Percentiles rank a stretch among this genome's conserved stretches.
Conservation (phyloP, 1,140 invertebrate species). For the Drosophila seguyi region DNA sequence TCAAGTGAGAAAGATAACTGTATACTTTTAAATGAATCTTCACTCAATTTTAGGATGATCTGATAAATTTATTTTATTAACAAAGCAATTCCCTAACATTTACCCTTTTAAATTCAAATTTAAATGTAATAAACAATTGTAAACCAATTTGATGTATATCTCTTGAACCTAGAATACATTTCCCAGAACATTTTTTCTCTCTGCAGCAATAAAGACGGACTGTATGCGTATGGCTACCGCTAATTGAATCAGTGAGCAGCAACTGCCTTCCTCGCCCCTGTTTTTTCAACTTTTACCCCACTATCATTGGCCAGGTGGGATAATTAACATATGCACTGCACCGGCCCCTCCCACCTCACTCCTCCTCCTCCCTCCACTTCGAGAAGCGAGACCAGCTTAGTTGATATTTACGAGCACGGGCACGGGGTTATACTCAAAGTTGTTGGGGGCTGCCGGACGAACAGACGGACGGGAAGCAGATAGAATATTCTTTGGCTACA, state of each 20-base stretch:
- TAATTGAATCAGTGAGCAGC: constrained; percentile 77
- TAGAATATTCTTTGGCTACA: constrained; percentile 59
- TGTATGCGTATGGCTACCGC: constrained; percentile 64
- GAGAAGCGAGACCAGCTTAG: constrained; percentile 39
- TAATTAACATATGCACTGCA: constrained; percentile 74
- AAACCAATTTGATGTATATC: neutral
- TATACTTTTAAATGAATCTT: neutral
- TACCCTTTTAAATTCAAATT: neutral
- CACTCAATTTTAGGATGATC: neutral
- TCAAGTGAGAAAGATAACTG: neutral
- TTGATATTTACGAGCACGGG: constrained; percentile 56
- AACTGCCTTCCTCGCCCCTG: constrained; percentile 2
- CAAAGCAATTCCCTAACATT: too few species aligned
- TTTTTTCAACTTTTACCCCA: constrained; percentile 7
- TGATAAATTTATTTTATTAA: neutral
- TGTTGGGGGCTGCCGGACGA: constrained; percentile 28
- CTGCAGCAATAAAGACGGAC: constrained; percentile 32
- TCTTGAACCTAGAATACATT: neutral
- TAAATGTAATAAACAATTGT: neutral
- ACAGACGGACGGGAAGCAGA: constrained; percentile 30
- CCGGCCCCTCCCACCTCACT: neutral
- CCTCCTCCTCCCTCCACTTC: neutral
- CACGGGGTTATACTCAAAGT: constrained; percentile 41
- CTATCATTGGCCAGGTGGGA: constrained; percentile 57
- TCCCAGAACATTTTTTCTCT: neutral